Evolutionary conservation across 2,888 invertebrate species (phyloP), one percentile per base, ranked within the genome.

Genomic region (Nebria salina): DNA sequence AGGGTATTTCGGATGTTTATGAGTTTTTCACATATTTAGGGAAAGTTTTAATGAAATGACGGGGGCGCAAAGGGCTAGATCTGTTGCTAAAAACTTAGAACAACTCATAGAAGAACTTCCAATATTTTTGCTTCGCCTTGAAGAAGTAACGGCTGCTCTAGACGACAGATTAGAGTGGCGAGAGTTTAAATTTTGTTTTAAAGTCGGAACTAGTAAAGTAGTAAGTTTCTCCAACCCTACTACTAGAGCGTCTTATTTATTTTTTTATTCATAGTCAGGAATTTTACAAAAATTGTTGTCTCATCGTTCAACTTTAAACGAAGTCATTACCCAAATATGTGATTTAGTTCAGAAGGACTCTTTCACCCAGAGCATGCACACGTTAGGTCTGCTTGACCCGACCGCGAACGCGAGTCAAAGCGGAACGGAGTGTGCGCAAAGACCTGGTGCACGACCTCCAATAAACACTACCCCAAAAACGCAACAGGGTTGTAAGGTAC

Each of bases 101-200:
- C 92, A 92, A 84, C 87, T 93, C 8, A 90, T 93, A 80, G 91
- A 92, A 85, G 93, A 93, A 86, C 90, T 93, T 82, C 93, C 93
- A 2, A 89, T 92, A 25, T 92, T 93, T 86, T 88, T 93, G 83
- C 87, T 91, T 76, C 89, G 92, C 70, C 87, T 93, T 82, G 93
- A 93, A 86, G 93, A 93, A 86, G 88, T 93, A 25, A 91, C 91
- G 74, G 90, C 91, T 82, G 92, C 92, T 20, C 89, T 93, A 83
- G 93, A 93, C 85, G 92, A 93, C 83, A 91, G 92, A 85, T 87
- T 92, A 78, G 92, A 92, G 82, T 92, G 92, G 91, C 90, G 91
- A 80, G 92, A 92, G 84, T 92, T 92, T 85, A 92, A 92, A 85
- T 92, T 92, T 86, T 92, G 91, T 84, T 91, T 92, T 84, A 92